Percentiles rank a stretch among this genome's conserved stretches.
Conservation (phyloP, 2,797 vertebrate genomes). For the Synanceia verrucosa region DNA sequence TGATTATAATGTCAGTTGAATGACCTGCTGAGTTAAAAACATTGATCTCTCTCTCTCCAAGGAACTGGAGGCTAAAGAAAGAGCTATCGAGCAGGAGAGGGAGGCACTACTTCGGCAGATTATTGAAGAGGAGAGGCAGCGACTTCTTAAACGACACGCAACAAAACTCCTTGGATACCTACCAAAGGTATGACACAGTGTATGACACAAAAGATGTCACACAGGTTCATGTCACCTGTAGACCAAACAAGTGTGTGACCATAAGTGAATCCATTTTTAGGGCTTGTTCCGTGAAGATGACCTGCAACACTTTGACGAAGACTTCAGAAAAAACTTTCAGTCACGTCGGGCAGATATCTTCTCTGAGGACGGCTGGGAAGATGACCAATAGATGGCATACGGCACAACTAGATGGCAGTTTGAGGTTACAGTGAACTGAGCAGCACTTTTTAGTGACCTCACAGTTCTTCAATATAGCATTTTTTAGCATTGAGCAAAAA, state of each 20-base stretch:
- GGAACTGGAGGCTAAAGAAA: conserved; percentile 88
- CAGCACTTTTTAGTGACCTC: not conserved
- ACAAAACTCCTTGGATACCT: conserved; percentile 90
- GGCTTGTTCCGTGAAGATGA: conserved; percentile 90
- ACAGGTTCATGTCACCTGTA: not conserved
- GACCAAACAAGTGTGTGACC: not conserved
- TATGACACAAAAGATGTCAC: not conserved
- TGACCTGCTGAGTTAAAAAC: not conserved
- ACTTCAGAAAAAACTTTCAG: conserved; percentile 86
- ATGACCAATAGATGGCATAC: conserved; percentile 40
- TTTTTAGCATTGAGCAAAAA: not conserved
- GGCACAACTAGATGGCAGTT: conserved; percentile 78
- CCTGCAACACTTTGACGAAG: conserved; percentile 89
- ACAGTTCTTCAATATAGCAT: not conserved
- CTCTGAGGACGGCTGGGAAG: conserved; percentile 74
- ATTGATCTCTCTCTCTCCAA: conserved; percentile 54
- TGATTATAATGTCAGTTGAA: not conserved
- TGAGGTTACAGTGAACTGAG: not conserved
- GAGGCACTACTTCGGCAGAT: conserved; percentile 82
- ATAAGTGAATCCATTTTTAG: conserved; percentile 68
- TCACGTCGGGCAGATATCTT: conserved; percentile 63
- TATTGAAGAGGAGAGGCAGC: conserved; percentile 93
- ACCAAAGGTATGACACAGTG: conserved; percentile 84
- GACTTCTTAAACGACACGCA: conserved; percentile 89
- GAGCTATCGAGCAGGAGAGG: conserved; percentile 79